A percentile compares a stretch with the other conserved stretches of the same genome.
phyloP scores from a whole-genome alignment of 1,140 invertebrate species.

The Epicauta chinensis region DNA sequence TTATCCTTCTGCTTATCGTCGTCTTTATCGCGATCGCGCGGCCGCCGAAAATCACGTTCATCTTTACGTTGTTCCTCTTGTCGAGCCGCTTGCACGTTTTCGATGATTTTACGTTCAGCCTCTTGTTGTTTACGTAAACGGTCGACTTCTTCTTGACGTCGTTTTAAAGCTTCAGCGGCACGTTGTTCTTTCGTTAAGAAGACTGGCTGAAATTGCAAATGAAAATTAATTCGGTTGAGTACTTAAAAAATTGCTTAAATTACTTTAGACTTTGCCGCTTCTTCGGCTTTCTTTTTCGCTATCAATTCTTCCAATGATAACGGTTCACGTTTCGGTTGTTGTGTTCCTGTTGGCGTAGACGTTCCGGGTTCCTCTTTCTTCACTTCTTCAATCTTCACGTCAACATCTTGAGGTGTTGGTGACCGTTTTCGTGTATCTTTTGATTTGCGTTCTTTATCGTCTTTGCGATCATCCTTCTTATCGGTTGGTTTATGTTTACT shows the following conservation, averaged over 20 bases:
- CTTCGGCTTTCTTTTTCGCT: constrained; percentile 94
- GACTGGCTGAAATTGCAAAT: constrained; percentile 62
- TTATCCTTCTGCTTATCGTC: constrained; percentile 54
- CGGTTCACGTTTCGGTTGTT: constrained; percentile 70
- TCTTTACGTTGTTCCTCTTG: constrained; percentile 29
- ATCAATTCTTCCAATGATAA: constrained; percentile 93
- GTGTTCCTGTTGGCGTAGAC: constrained; percentile 37
- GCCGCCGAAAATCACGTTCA: constrained; percentile 28
- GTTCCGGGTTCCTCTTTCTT: constrained; percentile 41
- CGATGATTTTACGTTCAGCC: constrained; percentile 58
- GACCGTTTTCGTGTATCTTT: constrained; percentile 22
- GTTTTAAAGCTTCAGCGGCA: constrained; percentile 78
- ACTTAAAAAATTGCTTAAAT: constrained; percentile 1
- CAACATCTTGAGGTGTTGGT: constrained; percentile 36
- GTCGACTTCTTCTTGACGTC: constrained; percentile 81
- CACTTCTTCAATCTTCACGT: constrained; percentile 32
- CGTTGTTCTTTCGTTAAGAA: constrained; percentile 96
- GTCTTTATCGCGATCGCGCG: constrained; percentile 46
- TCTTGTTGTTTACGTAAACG: constrained; percentile 60
- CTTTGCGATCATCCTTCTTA: constrained; percentile 41
- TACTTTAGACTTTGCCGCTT: constrained; percentile 81
- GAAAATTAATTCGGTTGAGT: constrained; percentile 3
- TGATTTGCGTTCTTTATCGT: constrained; percentile 43
- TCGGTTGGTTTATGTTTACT: constrained; percentile 42
- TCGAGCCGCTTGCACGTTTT: constrained; percentile 25